Evolutionary conservation across 2,797 vertebrate species (phyloP).

Genomic region (Onychomys leucogaster): DNA sequence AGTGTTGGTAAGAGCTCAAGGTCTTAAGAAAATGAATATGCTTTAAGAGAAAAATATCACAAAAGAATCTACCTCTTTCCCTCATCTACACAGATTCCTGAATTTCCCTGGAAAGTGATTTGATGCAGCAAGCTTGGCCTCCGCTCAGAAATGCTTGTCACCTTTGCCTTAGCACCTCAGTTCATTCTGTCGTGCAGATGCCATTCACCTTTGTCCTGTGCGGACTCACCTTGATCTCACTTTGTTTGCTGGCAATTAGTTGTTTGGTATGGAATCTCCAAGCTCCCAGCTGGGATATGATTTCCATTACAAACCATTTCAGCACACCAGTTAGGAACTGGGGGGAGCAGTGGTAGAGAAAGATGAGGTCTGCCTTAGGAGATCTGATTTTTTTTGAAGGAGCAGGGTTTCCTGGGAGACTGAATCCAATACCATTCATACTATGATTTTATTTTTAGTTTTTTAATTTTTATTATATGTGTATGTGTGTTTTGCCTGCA

Average conservation of each 20-base stretch:
- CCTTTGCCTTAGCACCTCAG: background rate
- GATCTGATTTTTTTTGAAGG: background rate
- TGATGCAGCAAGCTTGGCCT: background rate
- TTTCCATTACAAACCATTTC: background rate
- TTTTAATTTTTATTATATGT: background rate
- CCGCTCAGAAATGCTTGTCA: background rate
- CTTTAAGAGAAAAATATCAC: background rate
- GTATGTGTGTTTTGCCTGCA: background rate
- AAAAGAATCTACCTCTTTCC: background rate
- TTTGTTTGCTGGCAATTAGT: background rate
- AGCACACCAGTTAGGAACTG: background rate
- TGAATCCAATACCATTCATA: background rate
- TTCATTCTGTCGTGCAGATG: background rate
- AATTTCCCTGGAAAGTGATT: constrained; percentile 1
- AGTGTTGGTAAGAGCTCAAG: constrained; percentile 35
- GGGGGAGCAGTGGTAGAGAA: background rate
- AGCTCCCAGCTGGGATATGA: background rate
- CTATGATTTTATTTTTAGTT: background rate
- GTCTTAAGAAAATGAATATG: constrained; percentile 55
- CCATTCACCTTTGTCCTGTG: background rate
- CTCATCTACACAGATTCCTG: background rate
- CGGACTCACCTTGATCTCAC: background rate
- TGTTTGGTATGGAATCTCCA: background rate
- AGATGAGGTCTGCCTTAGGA: background rate
- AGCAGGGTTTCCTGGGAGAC: background rate